Conservation (phyloP, 37 sponge, comb jelly and placozoan species). For the Ianthella basta region DNA sequence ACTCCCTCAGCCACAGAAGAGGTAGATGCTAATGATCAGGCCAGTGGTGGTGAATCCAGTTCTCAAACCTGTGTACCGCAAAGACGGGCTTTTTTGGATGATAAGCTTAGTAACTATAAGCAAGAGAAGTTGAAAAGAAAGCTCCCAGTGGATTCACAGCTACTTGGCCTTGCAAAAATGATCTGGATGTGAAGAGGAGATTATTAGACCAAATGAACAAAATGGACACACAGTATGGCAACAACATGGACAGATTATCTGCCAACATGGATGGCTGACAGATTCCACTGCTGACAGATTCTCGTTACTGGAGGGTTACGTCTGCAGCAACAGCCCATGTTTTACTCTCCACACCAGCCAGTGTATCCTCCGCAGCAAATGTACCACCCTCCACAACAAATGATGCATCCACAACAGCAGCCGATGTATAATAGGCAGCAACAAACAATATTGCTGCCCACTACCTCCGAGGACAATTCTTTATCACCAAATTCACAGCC, state of each 20-base stretch:
- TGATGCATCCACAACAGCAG: not conserved
- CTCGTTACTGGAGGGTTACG: not conserved
- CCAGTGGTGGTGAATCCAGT: not conserved
- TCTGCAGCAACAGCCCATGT: not conserved
- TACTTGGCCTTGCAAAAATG: not conserved
- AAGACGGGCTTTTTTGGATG: not conserved
- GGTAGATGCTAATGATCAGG: not conserved
- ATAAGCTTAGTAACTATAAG: not conserved
- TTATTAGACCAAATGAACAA: not conserved
- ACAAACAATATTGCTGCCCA: too few species aligned
- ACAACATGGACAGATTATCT: not conserved
- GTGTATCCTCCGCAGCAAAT: not conserved
- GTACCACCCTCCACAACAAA: not conserved
- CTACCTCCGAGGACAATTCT: too few species aligned
- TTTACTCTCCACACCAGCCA: not conserved
- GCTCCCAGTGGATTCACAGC: constrained; percentile 2
- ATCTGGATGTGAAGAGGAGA: not conserved
- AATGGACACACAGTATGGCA: not conserved
- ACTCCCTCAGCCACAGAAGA: not conserved
- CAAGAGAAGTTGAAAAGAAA: not conserved
- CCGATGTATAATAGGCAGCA: not conserved
- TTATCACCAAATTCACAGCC: too few species aligned
- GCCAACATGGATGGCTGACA: not conserved
- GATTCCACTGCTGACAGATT: not conserved
- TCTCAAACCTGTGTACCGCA: not conserved